These are phyloP conservation scores for Nylanderia fulva DNA, from an alignment of 1,140 invertebrate genomes.

Conservation along the genomic window DNA sequence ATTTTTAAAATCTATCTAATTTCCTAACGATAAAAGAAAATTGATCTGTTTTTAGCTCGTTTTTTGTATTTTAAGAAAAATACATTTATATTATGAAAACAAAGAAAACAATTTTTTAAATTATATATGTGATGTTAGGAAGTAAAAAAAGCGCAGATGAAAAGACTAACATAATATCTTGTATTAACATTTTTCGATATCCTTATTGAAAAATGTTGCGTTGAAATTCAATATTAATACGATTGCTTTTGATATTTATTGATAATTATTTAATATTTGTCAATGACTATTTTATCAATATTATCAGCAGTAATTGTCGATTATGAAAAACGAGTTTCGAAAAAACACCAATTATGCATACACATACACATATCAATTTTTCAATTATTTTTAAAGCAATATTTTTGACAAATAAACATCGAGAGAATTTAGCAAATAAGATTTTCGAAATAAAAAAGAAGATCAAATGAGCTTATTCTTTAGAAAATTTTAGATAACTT, in stretches of 20 bases:
- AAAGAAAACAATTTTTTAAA: too few species aligned
- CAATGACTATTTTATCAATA: neutral
- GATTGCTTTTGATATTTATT: neutral
- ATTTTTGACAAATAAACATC: neutral
- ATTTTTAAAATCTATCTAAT: neutral
- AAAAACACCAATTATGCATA: slow-evolving; percentile 65
- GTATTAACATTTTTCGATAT: neutral
- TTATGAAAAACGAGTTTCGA: slow-evolving; percentile 32
- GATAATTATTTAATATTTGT: neutral
- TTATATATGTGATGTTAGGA: too few species aligned
- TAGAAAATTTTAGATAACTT: neutral
- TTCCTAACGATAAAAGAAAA: neutral
- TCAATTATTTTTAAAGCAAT: neutral
- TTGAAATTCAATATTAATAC: neutral
- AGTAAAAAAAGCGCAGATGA: neutral
- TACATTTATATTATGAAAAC: neutral
- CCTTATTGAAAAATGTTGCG: neutral
- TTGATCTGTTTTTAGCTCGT: neutral
- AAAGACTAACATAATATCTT: neutral
- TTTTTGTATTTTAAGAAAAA: neutral
- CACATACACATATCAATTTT: slow-evolving; percentile 43
- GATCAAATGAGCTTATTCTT: neutral
- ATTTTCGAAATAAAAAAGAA: neutral
- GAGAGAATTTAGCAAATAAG: slow-evolving; percentile 1
- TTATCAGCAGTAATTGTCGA: slow-evolving; percentile 41